These are phyloP conservation scores for Clarias magur DNA, from an alignment of 2,113 vertebrate species.

Conservation along the genomic window DNA sequence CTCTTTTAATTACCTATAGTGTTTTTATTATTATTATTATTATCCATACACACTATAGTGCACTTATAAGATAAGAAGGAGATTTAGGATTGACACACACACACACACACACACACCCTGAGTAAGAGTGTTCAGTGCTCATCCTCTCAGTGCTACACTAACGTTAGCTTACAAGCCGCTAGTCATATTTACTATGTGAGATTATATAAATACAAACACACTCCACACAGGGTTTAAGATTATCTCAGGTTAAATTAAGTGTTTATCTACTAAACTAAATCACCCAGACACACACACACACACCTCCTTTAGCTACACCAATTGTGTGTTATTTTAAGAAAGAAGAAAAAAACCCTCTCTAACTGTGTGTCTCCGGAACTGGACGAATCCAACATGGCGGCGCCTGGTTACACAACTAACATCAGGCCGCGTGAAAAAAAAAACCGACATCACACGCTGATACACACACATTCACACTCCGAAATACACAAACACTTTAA, in stretches of 20 bases:
- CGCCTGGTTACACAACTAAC: conserved; percentile 9
- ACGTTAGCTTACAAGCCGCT: neutral
- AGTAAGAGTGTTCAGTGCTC: neutral
- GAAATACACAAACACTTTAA: neutral
- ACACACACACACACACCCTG: neutral
- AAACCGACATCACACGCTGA: neutral
- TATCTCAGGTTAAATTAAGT: neutral
- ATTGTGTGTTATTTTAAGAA: neutral
- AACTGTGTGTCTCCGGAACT: neutral
- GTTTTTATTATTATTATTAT: too few relatives aligned
- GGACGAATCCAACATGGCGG: conserved; percentile 67
- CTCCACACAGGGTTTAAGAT: neutral
- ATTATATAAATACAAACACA: neutral
- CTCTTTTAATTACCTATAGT: too few relatives aligned
- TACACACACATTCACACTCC: neutral
- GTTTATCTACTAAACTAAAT: neutral
- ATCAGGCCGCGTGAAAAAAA: conserved; percentile 53
- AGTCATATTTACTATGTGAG: neutral
- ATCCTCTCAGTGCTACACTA: neutral
- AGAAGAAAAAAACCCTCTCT: neutral
- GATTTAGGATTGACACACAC: neutral
- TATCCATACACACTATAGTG: neutral
- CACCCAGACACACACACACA: accelerated
- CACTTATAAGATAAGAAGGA: neutral
- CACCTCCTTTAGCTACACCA: too few relatives aligned